Evolutionary conservation across 2,797 vertebrate species (phyloP), one percentile per base, ranked within the genome.

Genomic region (Galaxias olidus): DNA sequence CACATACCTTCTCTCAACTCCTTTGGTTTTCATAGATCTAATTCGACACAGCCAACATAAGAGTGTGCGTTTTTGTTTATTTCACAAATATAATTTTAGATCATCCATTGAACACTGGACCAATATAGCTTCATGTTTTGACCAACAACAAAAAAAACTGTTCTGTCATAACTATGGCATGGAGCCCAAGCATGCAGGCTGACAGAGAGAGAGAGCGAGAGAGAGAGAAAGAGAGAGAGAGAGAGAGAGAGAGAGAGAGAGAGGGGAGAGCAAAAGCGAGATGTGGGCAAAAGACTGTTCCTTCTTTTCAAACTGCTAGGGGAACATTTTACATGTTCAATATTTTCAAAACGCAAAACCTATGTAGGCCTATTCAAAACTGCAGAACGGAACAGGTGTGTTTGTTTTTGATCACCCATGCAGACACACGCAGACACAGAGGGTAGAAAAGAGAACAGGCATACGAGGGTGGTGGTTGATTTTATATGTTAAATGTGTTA

Each of bases 341-440:
- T 49, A 3, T 41, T 57, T 47, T 47, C 43, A 59, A 14, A 41
- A 53, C 61, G 66, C 69, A 76, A 66, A 80, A 87, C 80, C 83
- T 9, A 18, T 10, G 18, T 30, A 44, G 57, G 43, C 57, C 59
- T 57, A 42, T 20, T 10, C 44, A 57, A 79, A 76, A 75, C 84
- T 30, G 87, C 80, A 86, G 87, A 84, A 86, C 73, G 82, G 82
- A 88, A 89, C 87, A 90, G 87, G 87, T 88, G 88, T 88, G 84
- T 80, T 81, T 50, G 83, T 49, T 30, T 41, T 14, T 63, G 44
- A 5, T 53, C 41, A n/a, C n/a, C n/a, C n/a, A n/a, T n/a, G n/a
- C n/a, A n/a, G n/a, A n/a, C n/a, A n/a, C n/a, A n/a, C n/a, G n/a
- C n/a, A n/a, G n/a, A n/a, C 30, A 30, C 30, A 6, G 30, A 6